Evolutionary conservation across 2,113 vertebrate genomes (phyloP).

Genomic region (Albula glossodonta): DNA sequence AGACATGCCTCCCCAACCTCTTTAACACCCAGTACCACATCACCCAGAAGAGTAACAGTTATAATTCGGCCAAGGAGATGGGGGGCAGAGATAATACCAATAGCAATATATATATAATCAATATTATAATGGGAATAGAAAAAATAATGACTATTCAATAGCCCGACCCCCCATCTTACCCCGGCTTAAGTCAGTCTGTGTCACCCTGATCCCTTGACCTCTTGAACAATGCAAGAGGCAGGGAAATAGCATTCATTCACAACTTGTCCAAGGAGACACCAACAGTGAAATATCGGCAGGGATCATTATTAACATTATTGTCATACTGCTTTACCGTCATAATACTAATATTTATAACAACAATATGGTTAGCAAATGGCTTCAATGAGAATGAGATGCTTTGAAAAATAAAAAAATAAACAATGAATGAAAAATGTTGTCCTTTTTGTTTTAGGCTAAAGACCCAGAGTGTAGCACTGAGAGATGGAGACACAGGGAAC

Average conservation of each 20-base stretch:
- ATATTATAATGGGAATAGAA: slow-evolving; percentile 7
- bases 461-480: slow-evolving; percentile 63
- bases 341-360: slow-evolving; percentile 54
- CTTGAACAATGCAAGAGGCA: slow-evolving; percentile 31
- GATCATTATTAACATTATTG: slow-evolving; percentile 51
- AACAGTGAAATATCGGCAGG: slow-evolving; percentile 42
- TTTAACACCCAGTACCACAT: slow-evolving; percentile 27
- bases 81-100: slow-evolving; percentile 31
- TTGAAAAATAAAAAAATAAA: slow-evolving; percentile 37
- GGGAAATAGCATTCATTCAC: slow-evolving; percentile 27
- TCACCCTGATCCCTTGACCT: slow-evolving; percentile 28
- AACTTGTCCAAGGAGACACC: slow-evolving; percentile 40
- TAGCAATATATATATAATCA: slow-evolving; percentile 13
- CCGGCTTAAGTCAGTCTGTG: slow-evolving; percentile 33
- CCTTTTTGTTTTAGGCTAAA: slow-evolving; percentile 57
- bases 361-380: slow-evolving; percentile 50
- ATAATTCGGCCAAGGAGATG: slow-evolving; percentile 58
- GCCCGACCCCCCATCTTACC: slow-evolving; percentile 32
- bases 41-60: slow-evolving; percentile 48
- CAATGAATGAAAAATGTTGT: slow-evolving; percentile 40
- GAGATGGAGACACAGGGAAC: slow-evolving; percentile 40
- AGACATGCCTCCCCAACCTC: slow-evolving; percentile 34
- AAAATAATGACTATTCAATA: slow-evolving; percentile 39
- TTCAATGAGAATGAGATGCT: slow-evolving; percentile 58
- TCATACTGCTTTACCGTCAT: slow-evolving; percentile 56